Evolutionary conservation across 2,797 vertebrate genomes (phyloP), one percentile per base, ranked within the genome.

Genomic region (Paedocypris micromegethes): DNA sequence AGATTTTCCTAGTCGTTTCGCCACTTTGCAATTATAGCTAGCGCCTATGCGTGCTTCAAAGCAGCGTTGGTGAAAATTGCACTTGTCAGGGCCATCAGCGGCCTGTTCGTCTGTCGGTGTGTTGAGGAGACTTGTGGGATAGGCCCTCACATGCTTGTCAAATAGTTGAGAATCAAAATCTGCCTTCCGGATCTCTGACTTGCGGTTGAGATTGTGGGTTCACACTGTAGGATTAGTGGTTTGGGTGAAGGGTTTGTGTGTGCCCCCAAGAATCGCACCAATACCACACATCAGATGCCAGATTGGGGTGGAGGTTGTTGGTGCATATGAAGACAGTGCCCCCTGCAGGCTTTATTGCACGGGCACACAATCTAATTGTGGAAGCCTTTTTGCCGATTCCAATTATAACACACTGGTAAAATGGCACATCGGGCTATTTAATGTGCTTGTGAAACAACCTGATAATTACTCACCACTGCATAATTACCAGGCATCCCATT

Each of bases 21-120:
- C 74, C 83, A 82, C 86, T 85, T 82, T 85, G 79, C 88, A 91
- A 89, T 89, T 90, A 89, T 81, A 83, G 23, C 80, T 84, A 81
- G 79, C 62, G 50, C 62, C 23, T 70, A 48, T 70, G 58, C 9
- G 55, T 49, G 41, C 47, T 63, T 63, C 50, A 70, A 64, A 64
- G 52, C 57, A 40, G 44, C 60, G 47, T 8, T 53, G 44, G 65
- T 66, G 58, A 70, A 76, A 74, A 76, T 74, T 62, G 55, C 66
- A 69, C 63, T 75, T 76, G 77, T 78, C 77, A 78, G 66, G 62
- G 59, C 70, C 57, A 68, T 78, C 48, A 55, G 44, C 64, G 23
- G 48, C 51, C 69, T 23, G 64, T 66, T 76, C 60, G 53, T 65
- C 66, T 69, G 71, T 59, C 68, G 55, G 50, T 63, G 23, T 5